Base-by-base conservation (phyloP, 2,113 vertebrate species). In the Blennius ocellaris region DNA sequence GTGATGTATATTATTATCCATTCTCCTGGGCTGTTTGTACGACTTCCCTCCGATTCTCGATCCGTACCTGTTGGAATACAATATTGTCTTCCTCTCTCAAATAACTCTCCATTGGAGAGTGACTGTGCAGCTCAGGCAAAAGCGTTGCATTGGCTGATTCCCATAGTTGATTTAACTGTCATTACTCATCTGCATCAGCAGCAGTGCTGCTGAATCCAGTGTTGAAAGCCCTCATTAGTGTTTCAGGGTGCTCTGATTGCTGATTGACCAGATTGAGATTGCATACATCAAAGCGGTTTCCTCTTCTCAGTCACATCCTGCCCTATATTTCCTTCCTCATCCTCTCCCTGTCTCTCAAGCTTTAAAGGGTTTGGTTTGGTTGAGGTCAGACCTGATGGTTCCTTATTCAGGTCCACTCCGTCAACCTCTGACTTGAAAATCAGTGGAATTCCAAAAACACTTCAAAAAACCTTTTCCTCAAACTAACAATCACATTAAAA, bases 181-280 rank as follows among this genome's bases (percentile, higher is more conserved):
- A 76, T 81, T 72, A 80, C 77, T 81, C 82, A 84, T 89, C 75
- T 84, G 74, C 76, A 84, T 83, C 85, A 71, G 78, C 54, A 51
- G 76, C 66, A 62, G 41, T 21, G 71, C 67, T 43, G 78, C 76
- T 73, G 76, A 76, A 84, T 85, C 57, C 47, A 62, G 59, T 71
- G 47, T 72, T 69, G 67, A 78, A 75, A 30, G 21, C 75, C 72
- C 78, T 93, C 85, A 85, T 92, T 89, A 91, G 84, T 73, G 77
- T 84, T 79, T 75, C 77, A 80, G 63, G 49, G 61, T 17, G 11
- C 63, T 79, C 72, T 87, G 90, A 92, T 90, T 91, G 76, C 89
- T 85, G 88, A 93, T 90, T 86, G 89, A 89, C 79, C 87, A 84
- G 73, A 70, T 40, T 83, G 73, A 75, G 11, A 76, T 89, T 86